Percentiles rank a stretch among this genome's conserved stretches.
Conservation (phyloP, 2,113 vertebrate genomes). For the Triplophysa tibetana region DNA sequence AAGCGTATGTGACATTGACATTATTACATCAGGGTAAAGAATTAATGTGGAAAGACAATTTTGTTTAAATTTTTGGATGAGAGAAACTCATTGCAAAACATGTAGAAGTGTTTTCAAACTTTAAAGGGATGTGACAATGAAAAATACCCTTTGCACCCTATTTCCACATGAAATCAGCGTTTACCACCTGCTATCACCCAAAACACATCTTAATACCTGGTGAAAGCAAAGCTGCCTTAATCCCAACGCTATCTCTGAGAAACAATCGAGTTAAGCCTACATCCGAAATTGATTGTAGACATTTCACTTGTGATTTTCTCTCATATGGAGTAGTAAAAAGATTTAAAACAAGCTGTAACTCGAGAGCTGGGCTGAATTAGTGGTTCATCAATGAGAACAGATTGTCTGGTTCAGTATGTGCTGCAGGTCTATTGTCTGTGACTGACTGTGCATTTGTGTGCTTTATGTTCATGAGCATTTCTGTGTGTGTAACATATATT, state of each 20-base stretch:
- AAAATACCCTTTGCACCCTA: too few relatives aligned
- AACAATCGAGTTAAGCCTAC: neutral
- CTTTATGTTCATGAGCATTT: neutral
- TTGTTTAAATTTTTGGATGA: neutral
- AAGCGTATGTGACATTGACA: too few relatives aligned
- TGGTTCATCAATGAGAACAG: slow-evolving; percentile 18
- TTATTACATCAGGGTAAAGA: too few relatives aligned
- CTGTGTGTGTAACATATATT: slow-evolving; percentile 30
- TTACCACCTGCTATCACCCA: too few relatives aligned
- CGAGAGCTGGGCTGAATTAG: neutral
- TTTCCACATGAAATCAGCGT: too few relatives aligned
- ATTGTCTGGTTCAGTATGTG: slow-evolving; percentile 21
- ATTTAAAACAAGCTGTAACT: neutral
- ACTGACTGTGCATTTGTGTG: slow-evolving; percentile 1
- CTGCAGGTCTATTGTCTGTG: slow-evolving; percentile 21
- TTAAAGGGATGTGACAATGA: too few relatives aligned
- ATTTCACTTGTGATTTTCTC: neutral
- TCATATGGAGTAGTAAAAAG: neutral
- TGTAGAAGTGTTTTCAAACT: too few relatives aligned
- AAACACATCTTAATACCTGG: neutral
- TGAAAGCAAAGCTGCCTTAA: neutral
- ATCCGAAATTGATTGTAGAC: too few relatives aligned
- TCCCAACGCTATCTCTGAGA: neutral
- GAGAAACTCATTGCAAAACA: too few relatives aligned
- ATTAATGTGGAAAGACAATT: neutral